These are phyloP conservation scores for Rhagium mordax DNA, from an alignment of 2,888 invertebrate genomes.

Conservation along the genomic window DNA sequence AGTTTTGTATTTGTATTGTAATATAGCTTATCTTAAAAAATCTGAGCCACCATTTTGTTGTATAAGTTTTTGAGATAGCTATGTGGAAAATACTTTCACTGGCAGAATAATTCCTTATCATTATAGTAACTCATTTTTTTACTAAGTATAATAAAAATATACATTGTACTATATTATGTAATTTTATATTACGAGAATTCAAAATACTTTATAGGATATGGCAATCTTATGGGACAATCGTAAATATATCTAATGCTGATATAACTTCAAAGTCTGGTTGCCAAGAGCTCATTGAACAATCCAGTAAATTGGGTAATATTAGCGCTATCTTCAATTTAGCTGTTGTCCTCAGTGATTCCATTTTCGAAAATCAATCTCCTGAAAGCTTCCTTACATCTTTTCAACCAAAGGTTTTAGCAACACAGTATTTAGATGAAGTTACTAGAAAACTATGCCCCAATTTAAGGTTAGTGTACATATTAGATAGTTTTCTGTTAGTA, in stretches of 20 bases:
- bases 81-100: too few relatives aligned
- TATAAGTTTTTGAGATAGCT: too few relatives aligned
- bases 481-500: not conserved
- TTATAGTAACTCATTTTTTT: too few relatives aligned
- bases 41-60: too few relatives aligned
- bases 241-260: constrained; percentile 81
- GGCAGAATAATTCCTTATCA: too few relatives aligned
- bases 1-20: too few relatives aligned
- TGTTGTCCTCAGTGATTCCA: constrained; percentile 82
- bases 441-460: constrained; percentile 56
- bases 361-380: constrained; percentile 83
- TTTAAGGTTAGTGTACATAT: constrained; percentile 48
- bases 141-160: too few relatives aligned
- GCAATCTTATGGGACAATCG: constrained; percentile 79
- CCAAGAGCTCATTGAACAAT: constrained; percentile 77
- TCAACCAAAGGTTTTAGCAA: constrained; percentile 87
- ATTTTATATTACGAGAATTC: not conserved
- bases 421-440: constrained; percentile 75
- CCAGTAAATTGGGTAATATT: constrained; percentile 78
- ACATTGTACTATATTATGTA: too few relatives aligned
- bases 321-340: constrained; percentile 93
- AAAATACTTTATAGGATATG: constrained; percentile 74
- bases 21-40: too few relatives aligned
- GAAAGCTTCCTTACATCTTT: constrained; percentile 80
- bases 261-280: constrained; percentile 82